Evolutionary conservation across 2,888 invertebrate species (phyloP), one percentile per base, ranked within the genome.

Genomic region (Amphipyra berbera): DNA sequence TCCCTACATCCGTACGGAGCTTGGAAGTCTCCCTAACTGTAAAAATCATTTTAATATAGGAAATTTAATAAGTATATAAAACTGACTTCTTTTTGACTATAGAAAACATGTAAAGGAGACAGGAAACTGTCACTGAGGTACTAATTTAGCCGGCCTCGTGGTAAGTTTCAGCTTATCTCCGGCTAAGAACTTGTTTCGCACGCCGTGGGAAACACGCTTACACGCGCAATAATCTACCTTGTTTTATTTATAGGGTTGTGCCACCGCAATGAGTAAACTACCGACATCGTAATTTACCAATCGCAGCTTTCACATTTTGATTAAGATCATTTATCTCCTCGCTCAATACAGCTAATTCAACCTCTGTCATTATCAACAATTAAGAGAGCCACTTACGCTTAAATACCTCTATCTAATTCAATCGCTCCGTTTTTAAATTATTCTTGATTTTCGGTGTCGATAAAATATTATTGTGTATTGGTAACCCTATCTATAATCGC

Each of bases 111-210:
- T 78, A 76, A 82, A 82, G 85, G 86, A 84, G 88, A 86, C 94
- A 93, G 94, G 94, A 93, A 93, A 88, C 91, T 91, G 94, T 94
- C 93, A 86, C 90, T 84, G 87, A 86, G 88, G 87, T 85, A 91
- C 90, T 92, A 93, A 94, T 93, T 93, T 89, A 92, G 85, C 83
- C 68, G 83, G 87, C 86, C 90, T 85, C 88, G 89, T 88, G 87
- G 89, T 90, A 86, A 90, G 90, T 89, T 91, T 90, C 90, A 91
- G 91, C 90, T 92, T 93, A 93, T 91, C 93, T 89, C 85, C 82
- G 84, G 76, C 78, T 71, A 75, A 84, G 84, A 90, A 94, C 94
- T 93, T 89, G 94, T 94, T 94, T 91, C 80, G 93, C 94, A 90
- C 86, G 84, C 87, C 94, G 94, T 94, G 94, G 94, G 94, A 94